Conservation (phyloP, 2,797 vertebrate genomes). For the Enoplosus armatus region DNA sequence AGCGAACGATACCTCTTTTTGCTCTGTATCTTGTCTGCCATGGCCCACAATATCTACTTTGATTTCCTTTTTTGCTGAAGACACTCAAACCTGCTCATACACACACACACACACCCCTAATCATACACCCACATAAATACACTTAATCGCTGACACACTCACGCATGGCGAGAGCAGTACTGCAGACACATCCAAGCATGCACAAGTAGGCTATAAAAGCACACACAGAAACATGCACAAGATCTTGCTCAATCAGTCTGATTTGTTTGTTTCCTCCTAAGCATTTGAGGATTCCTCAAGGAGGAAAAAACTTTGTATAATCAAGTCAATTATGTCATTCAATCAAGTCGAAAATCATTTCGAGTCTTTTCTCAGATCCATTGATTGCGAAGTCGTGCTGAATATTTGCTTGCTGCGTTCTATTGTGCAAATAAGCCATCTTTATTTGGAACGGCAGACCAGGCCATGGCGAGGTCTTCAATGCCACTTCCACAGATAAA, state of each 20-base stretch:
- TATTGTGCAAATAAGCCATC: conserved; percentile 77
- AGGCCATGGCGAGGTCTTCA: conserved; percentile 52
- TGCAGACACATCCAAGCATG: conserved; percentile 75
- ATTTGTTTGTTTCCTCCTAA: conserved; percentile 89
- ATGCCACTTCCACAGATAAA: conserved; percentile 52
- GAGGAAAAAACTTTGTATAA: conserved; percentile 83
- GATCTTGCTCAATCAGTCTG: conserved; percentile 87
- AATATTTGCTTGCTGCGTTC: conserved; percentile 73
- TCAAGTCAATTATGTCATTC: conserved; percentile 90
- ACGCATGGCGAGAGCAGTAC: conserved; percentile 68
- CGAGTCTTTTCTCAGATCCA: conserved; percentile 79
- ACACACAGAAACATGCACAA: conserved; percentile 76
- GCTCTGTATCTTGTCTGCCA: conserved; percentile 59
- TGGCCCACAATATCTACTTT: conserved; percentile 63
- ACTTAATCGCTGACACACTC: conserved; percentile 78
- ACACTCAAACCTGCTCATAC: conserved; percentile 63
- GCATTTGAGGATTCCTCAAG: conserved; percentile 84
- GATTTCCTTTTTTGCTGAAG: conserved; percentile 61
- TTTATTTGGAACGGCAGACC: conserved; percentile 63
- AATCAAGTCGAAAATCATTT: conserved; percentile 86
- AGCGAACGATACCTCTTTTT: conserved; percentile 37
- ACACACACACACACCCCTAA: conserved; percentile 56
- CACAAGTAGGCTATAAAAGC: conserved; percentile 80
- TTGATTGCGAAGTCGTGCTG: conserved; percentile 84
- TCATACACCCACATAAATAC: conserved; percentile 79